phyloP scores from a whole-genome alignment of 2,888 invertebrate genomes.

The Synergus laeviventris region DNA sequence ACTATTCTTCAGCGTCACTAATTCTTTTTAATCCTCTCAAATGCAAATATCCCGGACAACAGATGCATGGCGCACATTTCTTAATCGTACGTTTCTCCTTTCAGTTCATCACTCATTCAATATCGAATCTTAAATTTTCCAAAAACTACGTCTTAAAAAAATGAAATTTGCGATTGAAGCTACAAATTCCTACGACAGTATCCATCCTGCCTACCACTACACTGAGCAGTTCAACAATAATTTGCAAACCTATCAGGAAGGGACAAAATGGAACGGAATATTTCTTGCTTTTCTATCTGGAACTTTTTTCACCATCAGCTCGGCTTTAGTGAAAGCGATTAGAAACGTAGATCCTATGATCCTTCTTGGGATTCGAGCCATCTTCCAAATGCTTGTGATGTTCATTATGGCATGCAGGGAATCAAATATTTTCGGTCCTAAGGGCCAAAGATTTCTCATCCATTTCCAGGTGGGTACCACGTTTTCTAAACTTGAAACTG shows the following conservation, averaged over 20 bases:
- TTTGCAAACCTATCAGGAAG: slow-evolving; percentile 65
- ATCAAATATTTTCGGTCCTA: slow-evolving; percentile 72
- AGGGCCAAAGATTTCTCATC: slow-evolving; percentile 72
- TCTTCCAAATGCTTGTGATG: slow-evolving; percentile 74
- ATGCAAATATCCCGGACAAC: slow-evolving; percentile 56
- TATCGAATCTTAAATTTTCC: slow-evolving; percentile 26
- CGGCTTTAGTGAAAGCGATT: slow-evolving; percentile 75
- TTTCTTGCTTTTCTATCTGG: slow-evolving; percentile 76
- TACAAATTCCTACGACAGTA: slow-evolving; percentile 70
- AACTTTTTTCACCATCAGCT: slow-evolving; percentile 76
- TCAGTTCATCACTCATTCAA: background rate
- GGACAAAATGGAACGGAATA: slow-evolving; percentile 74
- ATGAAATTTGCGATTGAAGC: slow-evolving; percentile 71
- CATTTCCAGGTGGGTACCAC: slow-evolving; percentile 70
- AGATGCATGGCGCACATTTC: slow-evolving; percentile 52
- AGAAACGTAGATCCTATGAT: slow-evolving; percentile 76
- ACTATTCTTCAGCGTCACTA: slow-evolving; percentile 50
- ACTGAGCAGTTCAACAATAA: slow-evolving; percentile 71
- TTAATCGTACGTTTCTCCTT: slow-evolving; percentile 43
- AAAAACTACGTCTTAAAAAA: slow-evolving; percentile 36
- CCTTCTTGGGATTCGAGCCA: slow-evolving; percentile 73
- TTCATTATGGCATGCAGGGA: slow-evolving; percentile 66
- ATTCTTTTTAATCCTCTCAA: slow-evolving; percentile 60
- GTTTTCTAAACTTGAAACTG: background rate
- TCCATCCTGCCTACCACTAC: slow-evolving; percentile 69